Evolutionary conservation across 2,797 vertebrate species (phyloP), one percentile per base, ranked within the genome.

Genomic region (Gymnothorax javanicus): DNA sequence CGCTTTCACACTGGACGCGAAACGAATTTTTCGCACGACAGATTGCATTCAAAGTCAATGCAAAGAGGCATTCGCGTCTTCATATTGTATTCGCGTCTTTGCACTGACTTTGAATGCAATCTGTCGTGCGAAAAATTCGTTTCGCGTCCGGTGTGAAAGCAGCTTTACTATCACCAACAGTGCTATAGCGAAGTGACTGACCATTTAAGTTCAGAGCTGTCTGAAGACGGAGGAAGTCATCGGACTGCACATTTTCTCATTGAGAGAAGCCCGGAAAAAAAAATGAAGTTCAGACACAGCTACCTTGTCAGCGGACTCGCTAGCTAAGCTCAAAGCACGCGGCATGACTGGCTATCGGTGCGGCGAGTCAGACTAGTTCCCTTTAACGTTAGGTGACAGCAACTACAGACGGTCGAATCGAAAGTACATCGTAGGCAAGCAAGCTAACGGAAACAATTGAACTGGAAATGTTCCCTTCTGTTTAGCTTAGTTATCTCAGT

Each of bases 171-270:
- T 43, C 33, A 1, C 33, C 33, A 43, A 43, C 33, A 43, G 33
- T 43, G 33, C 33, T 1, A 43, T 43, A 50, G 12, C 73, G 33
- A 77, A 33, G 4, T 81, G 77, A 56, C 27, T n/a, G 77, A 81
- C 75, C 58, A 82, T 54, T 25, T 25, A 83, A 59, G n/a, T 83
- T 83, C 57, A 83, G n/a, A 25, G 57, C 57, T 13, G 59, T 83
- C 57, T 83, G 81, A 83, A 56, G 25, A 59, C n/a, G 25, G 13
- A 58, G 59, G 59, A 56, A 83, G 25, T 83, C 56, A 15, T 57
- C n/a, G 81, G 81, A 58, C 52, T 54, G 56, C 56, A 59, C 57
- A n/a, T 59, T 62, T 62, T 83, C 23, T 59, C 54, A 33, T 83
- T 83, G 81, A 54, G 77, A 52, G 52, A 23, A 52, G 20, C 6